These are phyloP conservation scores for Equus quagga DNA, from an alignment of 2,113 vertebrate species.

Conservation along the genomic window DNA sequence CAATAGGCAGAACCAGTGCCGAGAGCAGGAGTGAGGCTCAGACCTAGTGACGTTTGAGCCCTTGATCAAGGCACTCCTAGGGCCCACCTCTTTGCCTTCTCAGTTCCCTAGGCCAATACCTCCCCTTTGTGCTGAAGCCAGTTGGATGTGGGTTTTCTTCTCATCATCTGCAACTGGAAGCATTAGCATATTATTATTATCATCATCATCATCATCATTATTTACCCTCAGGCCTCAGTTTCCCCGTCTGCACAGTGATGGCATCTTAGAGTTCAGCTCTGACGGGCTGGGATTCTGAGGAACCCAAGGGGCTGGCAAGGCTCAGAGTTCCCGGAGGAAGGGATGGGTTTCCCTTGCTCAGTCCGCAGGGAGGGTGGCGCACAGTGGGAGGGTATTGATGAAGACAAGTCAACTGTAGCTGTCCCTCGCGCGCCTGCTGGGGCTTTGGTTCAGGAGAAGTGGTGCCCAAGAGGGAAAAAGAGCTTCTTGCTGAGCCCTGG, in stretches of 20 bases:
- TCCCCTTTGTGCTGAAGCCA: not conserved
- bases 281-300: not conserved
- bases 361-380: rapidly evolving
- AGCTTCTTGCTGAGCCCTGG: not conserved
- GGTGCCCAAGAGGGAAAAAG: not conserved
- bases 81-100: not conserved
- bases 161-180: not conserved
- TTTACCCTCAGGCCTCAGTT: not conserved
- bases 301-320: not conserved
- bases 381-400: not conserved
- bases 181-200: not conserved
- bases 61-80: slow-evolving; percentile 36
- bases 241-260: not conserved
- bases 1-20: not conserved
- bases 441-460: not conserved
- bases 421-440: not conserved
- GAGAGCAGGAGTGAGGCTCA: not conserved
- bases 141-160: not conserved
- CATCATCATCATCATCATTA: not conserved
- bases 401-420: not conserved
- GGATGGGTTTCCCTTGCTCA: not conserved
- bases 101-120: not conserved
- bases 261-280: not conserved
- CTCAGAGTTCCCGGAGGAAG: not conserved
- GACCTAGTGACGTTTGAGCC: not conserved